Percentiles rank a stretch among this genome's conserved stretches.
Evolutionary conservation across 2,888 invertebrate species (phyloP).

Genomic region (Nineta flava): DNA sequence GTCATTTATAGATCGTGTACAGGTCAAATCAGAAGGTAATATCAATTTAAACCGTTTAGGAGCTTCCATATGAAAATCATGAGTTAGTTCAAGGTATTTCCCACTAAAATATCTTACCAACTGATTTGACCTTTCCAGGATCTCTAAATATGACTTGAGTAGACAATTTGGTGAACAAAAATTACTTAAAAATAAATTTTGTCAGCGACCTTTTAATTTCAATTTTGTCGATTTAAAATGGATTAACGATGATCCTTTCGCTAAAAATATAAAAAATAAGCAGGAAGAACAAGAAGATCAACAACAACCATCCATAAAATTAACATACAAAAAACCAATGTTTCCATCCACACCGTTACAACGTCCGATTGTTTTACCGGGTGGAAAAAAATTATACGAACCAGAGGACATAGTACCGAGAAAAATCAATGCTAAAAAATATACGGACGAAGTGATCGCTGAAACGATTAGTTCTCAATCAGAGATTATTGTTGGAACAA

Average conservation of each 20-base stretch:
- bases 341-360: slow-evolving; percentile 43
- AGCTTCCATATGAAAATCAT: no score
- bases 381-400: slow-evolving; percentile 61
- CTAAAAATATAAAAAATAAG: not conserved
- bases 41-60: no score
- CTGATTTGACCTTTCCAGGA: no score
- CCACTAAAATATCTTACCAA: no score
- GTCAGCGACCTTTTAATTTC: no score
- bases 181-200: no score
- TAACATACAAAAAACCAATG: slow-evolving; percentile 22
- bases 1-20: no score
- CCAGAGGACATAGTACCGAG: slow-evolving; percentile 55
- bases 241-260: not conserved
- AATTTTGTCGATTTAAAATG: no score
- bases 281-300: slow-evolving; percentile 2
- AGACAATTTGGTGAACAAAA: no score
- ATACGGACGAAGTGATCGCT: slow-evolving; percentile 77
- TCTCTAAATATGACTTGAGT: no score
- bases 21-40: no score
- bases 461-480: slow-evolving; percentile 73
- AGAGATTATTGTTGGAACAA: slow-evolving; percentile 69
- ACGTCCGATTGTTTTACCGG: slow-evolving; percentile 58
- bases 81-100: no score
- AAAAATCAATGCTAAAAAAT: slow-evolving; percentile 26
- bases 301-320: slow-evolving; percentile 4